Conservation (phyloP, 2,113 vertebrate species). For the Calonectris borealis region DNA sequence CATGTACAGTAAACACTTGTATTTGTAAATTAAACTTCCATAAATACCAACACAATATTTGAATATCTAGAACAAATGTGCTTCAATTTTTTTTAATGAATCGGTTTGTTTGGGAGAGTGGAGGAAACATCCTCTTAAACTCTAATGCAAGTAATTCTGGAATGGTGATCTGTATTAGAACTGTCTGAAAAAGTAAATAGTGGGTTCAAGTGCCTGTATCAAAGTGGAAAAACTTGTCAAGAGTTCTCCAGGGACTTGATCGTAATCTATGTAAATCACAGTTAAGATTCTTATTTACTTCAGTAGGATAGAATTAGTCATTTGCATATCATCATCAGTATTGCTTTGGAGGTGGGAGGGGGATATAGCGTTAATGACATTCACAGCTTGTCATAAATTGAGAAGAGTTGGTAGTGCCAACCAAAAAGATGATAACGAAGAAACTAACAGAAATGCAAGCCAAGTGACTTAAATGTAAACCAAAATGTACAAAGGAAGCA, state of each 20-base stretch:
- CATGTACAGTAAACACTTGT: not conserved
- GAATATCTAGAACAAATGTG: not conserved
- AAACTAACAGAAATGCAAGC: not conserved
- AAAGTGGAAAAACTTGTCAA: not conserved
- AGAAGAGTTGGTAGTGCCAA: not conserved
- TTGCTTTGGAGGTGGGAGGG: not conserved
- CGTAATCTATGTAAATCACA: not conserved
- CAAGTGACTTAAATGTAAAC: not conserved
- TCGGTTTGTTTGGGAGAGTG: not conserved
- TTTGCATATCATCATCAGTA: constrained; percentile 13
- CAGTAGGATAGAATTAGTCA: not conserved
- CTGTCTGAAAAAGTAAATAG: not conserved
- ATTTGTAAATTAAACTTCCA: not conserved
- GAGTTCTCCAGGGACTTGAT: not conserved
- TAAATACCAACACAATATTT: not conserved
- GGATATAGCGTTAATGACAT: not conserved
- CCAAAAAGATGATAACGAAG: not conserved
- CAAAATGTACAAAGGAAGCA: not conserved
- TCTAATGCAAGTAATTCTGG: not conserved
- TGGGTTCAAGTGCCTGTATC: not conserved
- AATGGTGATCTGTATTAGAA: not conserved
- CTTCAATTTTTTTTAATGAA: not conserved
- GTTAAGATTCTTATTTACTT: not conserved
- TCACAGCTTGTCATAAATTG: constrained; percentile 24
- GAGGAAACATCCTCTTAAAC: not conserved